A percentile compares a stretch with the other conserved stretches of the same genome.
Conservation (phyloP, 92 coral and sea anemone species). For the Paragorgia papillata region DNA sequence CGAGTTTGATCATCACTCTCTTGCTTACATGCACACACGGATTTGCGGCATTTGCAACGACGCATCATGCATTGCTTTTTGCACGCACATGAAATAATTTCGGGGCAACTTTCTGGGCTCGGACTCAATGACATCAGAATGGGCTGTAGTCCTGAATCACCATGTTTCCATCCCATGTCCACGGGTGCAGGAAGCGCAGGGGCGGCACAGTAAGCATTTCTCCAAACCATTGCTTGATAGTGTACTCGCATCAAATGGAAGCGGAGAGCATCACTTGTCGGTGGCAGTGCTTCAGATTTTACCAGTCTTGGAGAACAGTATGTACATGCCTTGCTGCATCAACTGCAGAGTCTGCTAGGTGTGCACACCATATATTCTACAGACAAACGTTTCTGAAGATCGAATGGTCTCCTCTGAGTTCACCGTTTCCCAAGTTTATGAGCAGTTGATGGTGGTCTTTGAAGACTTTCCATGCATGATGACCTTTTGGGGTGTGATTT, state of each 20-base stretch:
- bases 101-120: constrained; percentile 7
- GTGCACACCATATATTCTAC: constrained; percentile 30
- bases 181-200: constrained; percentile 50
- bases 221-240: constrained; percentile 57
- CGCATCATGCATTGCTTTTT: constrained; percentile 15
- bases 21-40: constrained; percentile 11
- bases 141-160: constrained; percentile 33
- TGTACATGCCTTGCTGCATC: constrained; percentile 48
- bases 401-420: constrained; percentile 27
- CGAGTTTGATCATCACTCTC: constrained; percentile 18
- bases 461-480: constrained; percentile 52
- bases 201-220: constrained; percentile 43
- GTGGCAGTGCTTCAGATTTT: constrained; percentile 57
- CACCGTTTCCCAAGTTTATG: constrained; percentile 44
- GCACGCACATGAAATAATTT: constrained; percentile 22
- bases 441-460: constrained; percentile 40
- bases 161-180: constrained; percentile 47
- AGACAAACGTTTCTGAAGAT: constrained; percentile 49
- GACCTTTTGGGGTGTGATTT: constrained; percentile 46
- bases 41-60: constrained; percentile 32
- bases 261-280: constrained; percentile 56
- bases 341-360: constrained; percentile 39
- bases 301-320: constrained; percentile 44
- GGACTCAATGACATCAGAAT: constrained; percentile 24
- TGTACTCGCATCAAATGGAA: constrained; percentile 50